These are phyloP conservation scores for Epinephelus coioides DNA, from an alignment of 2,797 vertebrate species.

Conservation along the genomic window DNA sequence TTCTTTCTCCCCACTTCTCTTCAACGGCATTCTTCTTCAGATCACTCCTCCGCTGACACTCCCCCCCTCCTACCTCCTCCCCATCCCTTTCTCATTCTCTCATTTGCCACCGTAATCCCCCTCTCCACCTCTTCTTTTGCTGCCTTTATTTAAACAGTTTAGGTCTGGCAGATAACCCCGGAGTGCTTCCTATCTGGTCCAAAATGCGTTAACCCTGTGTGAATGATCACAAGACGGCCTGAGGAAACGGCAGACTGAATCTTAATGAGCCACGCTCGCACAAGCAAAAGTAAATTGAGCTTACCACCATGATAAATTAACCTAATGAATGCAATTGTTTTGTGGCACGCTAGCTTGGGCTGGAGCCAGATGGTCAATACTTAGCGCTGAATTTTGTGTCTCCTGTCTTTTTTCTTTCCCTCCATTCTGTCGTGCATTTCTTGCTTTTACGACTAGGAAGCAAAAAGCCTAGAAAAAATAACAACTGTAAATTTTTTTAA, in stretches of 20 bases:
- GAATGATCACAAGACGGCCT: slow-evolving; percentile 83
- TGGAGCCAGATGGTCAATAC: slow-evolving; percentile 86
- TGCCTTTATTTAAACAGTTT: slow-evolving; percentile 81
- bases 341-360: slow-evolving; percentile 84
- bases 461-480: neutral
- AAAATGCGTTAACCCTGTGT: slow-evolving; percentile 77
- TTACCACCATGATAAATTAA: slow-evolving; percentile 89
- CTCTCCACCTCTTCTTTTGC: slow-evolving; percentile 76
- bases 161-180: slow-evolving; percentile 79
- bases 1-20: slow-evolving; percentile 71
- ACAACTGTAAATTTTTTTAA: neutral
- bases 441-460: neutral
- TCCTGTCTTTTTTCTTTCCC: slow-evolving; percentile 45
- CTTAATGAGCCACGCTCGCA: slow-evolving; percentile 85
- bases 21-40: slow-evolving; percentile 79
- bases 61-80: neutral
- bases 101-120: slow-evolving; percentile 80
- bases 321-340: slow-evolving; percentile 89
- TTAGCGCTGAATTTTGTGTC: slow-evolving; percentile 76
- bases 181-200: slow-evolving; percentile 82
- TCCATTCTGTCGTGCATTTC: slow-evolving; percentile 21
- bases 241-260: slow-evolving; percentile 85
- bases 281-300: slow-evolving; percentile 89
- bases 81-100: slow-evolving; percentile 74
- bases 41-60: slow-evolving; percentile 70